phyloP scores from a whole-genome alignment of 1,140 invertebrate genomes.

The Caenorhabditis inopinata region DNA sequence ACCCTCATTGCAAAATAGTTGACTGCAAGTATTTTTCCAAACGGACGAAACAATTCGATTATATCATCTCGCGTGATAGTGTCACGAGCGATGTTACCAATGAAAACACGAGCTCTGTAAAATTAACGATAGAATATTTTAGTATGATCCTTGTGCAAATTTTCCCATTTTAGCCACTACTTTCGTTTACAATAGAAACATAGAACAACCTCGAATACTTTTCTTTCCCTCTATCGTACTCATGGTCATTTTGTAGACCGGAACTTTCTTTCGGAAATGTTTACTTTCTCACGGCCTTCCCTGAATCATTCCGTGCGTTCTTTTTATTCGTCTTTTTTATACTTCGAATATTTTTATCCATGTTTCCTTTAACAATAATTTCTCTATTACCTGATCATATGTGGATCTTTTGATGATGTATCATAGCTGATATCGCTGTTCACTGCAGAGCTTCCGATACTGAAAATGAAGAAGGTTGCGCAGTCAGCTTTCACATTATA shows the following conservation, averaged over 20 bases:
- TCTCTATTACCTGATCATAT: conserved; percentile 20
- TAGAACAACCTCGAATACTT: background rate
- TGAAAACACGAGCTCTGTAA: conserved; percentile 44
- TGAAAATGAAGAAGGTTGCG: background rate
- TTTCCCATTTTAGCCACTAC: no score
- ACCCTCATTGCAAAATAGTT: conserved; percentile 43
- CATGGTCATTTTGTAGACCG: background rate
- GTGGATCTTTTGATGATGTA: conserved; percentile 39
- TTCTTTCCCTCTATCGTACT: background rate
- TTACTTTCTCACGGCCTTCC: conserved; percentile 27
- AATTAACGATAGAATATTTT: background rate
- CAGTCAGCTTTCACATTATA: no score
- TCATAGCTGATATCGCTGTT: conserved; percentile 44
- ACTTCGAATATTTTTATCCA: background rate
- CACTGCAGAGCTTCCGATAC: conserved; percentile 10
- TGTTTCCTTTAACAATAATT: background rate
- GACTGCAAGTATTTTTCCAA: conserved; percentile 38
- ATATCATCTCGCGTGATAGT: conserved; percentile 38
- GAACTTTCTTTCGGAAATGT: background rate
- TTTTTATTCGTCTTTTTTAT: background rate
- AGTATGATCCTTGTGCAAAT: background rate
- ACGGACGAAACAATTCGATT: conserved; percentile 43
- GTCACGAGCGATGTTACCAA: conserved; percentile 32
- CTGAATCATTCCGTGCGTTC: background rate
- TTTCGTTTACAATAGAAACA: background rate